Base-by-base conservation (phyloP, 2,113 vertebrate genomes). In the Ciconia boyciana region DNA sequence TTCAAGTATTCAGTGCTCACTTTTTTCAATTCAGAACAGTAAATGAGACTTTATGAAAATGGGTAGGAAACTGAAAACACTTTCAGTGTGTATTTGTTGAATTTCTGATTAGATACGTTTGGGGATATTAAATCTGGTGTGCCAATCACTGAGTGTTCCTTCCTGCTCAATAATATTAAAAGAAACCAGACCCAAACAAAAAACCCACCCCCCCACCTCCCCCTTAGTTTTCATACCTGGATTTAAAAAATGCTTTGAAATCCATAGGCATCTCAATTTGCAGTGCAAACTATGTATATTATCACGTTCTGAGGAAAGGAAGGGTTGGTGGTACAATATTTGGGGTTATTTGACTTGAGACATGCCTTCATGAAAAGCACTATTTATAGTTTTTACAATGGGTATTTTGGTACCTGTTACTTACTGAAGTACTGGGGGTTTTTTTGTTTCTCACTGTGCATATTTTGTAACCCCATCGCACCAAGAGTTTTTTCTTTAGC, bases 21-120 rank as follows among this genome's bases (percentile, higher is more conserved):
- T 91, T 88, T 89, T 95, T 84, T 26, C 6, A 3, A 60, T 78
- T 84, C 60, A 82, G 28, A 92, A 48, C n/a, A 61, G 79, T 85
- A 83, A 96, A 91, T 90, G 60, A 83, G 93, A 87, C 58, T 91
- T 91, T 34, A 65, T 16, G 29, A 88, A 94, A 92, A 90, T 34
- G 36, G 7, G 10, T 94, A 77, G 46, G 66, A 90, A 88, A 81
- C 46, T 51, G 89, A 92, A 95, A 96, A 43, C 48, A 32, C 41
- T 93, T 91, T 93, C 12, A 54, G 43, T 77, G 46, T 44, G 14
- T 87, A 46, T 89, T 89, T 91, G 51, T 87, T 70, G 87, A 78
- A 55, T 82, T 87, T 84, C 29, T 87, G 64, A 81, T 91, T 75
- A 46, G 48, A 78, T 70, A 29, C 7, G 7, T 91, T 89, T 83